Conservation (phyloP, 1,140 invertebrate genomes). For the Sitophilus oryzae region DNA sequence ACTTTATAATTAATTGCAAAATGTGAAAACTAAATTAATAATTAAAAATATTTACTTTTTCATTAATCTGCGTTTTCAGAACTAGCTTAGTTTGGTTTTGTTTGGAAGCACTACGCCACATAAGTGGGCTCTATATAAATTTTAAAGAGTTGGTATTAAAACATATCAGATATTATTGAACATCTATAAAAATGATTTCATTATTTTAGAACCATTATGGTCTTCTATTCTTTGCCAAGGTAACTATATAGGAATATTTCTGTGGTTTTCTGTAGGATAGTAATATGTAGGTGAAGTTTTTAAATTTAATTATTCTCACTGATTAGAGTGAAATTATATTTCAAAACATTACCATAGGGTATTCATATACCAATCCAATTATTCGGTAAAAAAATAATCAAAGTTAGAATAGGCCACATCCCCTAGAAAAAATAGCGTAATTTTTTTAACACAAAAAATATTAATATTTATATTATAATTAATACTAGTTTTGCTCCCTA, state of each 20-base stretch:
- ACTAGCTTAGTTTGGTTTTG: no score
- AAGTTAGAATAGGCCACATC: slow-evolving; percentile 17
- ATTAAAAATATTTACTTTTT: no score
- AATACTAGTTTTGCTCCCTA: no score
- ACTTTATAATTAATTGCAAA: no score
- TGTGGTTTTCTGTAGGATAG: slow-evolving; percentile 1
- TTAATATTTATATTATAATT: no score
- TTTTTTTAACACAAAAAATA: slow-evolving; percentile 6
- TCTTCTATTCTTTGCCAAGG: no score
- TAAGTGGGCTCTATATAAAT: no score
- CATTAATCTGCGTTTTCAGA: no score
- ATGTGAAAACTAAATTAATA: no score
- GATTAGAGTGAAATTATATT: background rate
- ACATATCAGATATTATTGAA: no score
- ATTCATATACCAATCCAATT: slow-evolving; percentile 4
- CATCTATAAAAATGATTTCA: background rate
- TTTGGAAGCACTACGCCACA: no score
- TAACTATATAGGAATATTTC: background rate
- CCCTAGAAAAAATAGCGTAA: slow-evolving; percentile 5
- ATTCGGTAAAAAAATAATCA: slow-evolving; percentile 12
- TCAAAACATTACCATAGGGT: background rate
- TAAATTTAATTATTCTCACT: background rate
- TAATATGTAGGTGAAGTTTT: background rate
- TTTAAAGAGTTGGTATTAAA: no score
- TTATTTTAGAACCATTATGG: background rate